Evolutionary conservation across 2,797 vertebrate genomes (phyloP).

Genomic region (Microcaecilia unicolor): DNA sequence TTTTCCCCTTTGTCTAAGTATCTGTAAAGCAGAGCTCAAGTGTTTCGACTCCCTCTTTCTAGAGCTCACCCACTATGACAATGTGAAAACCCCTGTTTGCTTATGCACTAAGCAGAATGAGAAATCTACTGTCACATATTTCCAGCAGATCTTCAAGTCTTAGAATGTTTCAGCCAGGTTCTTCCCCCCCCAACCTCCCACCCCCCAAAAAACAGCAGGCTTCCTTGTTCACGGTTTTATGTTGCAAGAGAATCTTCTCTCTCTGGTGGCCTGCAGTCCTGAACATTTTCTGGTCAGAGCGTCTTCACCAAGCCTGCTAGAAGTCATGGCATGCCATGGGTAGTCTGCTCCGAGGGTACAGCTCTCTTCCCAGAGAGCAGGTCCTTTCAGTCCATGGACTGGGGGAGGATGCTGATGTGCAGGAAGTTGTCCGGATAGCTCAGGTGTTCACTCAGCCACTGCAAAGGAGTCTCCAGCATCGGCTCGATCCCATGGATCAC

Average conservation of each 20-base stretch:
- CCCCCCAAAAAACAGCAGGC: constrained; percentile 51
- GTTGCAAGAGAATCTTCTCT: constrained; percentile 44
- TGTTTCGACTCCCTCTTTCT: constrained; percentile 44
- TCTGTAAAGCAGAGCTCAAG: constrained; percentile 60
- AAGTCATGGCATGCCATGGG: constrained; percentile 33
- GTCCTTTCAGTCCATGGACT: constrained; percentile 74
- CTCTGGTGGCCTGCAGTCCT: constrained; percentile 50
- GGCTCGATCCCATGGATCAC: constrained; percentile 95
- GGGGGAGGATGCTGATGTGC: constrained; percentile 83
- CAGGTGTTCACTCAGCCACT: constrained; percentile 96
- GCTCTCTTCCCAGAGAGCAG: too few species aligned
- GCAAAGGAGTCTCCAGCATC: constrained; percentile 88
- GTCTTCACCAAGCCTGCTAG: constrained; percentile 29
- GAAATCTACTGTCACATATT: constrained; percentile 44
- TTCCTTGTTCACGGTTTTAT: too few species aligned
- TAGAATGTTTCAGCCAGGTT: constrained; percentile 45
- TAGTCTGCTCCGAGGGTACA: constrained; percentile 30
- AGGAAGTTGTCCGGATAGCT: constrained; percentile 98
- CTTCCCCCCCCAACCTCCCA: too few species aligned
- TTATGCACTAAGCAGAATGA: constrained; percentile 60
- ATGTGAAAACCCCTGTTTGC: constrained; percentile 60
- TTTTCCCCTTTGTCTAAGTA: constrained; percentile 43
- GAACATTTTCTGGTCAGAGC: constrained; percentile 46
- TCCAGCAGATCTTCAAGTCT: constrained; percentile 43
- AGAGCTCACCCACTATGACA: constrained; percentile 40